phyloP scores from a whole-genome alignment of 2,113 vertebrate genomes.

The Alosa alosa region DNA sequence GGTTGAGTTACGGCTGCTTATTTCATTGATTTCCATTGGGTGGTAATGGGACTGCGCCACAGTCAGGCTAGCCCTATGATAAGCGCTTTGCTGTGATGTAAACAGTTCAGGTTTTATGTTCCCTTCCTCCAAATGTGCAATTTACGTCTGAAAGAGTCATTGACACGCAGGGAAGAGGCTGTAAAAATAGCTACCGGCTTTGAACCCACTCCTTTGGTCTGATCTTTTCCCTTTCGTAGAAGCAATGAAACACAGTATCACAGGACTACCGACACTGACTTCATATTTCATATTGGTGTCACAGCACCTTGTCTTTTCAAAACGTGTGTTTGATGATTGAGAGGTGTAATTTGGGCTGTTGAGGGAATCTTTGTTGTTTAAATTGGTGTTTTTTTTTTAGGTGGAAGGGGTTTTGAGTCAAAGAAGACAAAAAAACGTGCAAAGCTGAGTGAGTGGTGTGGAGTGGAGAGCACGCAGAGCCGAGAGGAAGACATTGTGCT shows the following conservation, averaged over 20 bases:
- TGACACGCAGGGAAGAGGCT: conserved; percentile 13
- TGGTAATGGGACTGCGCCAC: neutral
- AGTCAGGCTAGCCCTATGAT: conserved; percentile 2
- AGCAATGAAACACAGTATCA: neutral
- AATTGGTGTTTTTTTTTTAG: neutral
- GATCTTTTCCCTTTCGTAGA: neutral
- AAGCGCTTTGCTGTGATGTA: conserved; percentile 18
- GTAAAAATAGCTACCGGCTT: conserved; percentile 11
- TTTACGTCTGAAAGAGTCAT: conserved; percentile 21
- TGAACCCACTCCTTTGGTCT: neutral
- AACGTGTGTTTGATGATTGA: neutral
- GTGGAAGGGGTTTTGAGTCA: neutral
- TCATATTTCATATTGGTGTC: neutral
- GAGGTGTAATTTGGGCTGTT: neutral
- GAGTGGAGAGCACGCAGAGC: conserved; percentile 75
- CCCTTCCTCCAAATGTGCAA: conserved; percentile 15
- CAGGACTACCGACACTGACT: neutral
- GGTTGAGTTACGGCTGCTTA: conserved; percentile 10
- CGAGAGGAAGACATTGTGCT: conserved; percentile 83
- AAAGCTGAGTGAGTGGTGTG: conserved; percentile 66
- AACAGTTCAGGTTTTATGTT: conserved; percentile 20
- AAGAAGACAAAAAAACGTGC: neutral
- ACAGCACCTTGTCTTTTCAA: neutral
- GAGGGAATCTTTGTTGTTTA: neutral
- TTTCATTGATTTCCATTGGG: conserved; percentile 28